A percentile compares a stretch with the other conserved stretches of the same genome.
phyloP scores from a whole-genome alignment of 2,888 invertebrate genomes.

The Oscheius sp. region DNA sequence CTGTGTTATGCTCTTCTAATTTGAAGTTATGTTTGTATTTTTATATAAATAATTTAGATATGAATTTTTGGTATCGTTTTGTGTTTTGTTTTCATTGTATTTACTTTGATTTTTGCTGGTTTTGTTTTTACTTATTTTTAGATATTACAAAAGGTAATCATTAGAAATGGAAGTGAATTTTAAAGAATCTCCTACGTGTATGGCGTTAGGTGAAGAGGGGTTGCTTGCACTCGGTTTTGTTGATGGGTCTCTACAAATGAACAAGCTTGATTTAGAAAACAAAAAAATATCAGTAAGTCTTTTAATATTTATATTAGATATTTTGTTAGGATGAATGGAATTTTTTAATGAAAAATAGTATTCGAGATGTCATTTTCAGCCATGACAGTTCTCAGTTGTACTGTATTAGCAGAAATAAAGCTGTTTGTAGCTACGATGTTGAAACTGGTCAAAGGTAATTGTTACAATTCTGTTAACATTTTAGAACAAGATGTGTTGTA shows the following conservation, averaged over 20 bases:
- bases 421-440: slow-evolving; percentile 56
- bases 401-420: slow-evolving; percentile 47
- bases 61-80: neutral
- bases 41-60: neutral
- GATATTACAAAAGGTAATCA: too few relatives aligned
- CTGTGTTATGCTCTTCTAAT: neutral
- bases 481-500: slow-evolving; percentile 39
- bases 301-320: too few relatives aligned
- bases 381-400: slow-evolving; percentile 32
- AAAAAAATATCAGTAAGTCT: slow-evolving; percentile 16
- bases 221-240: slow-evolving; percentile 39
- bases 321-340: slow-evolving; percentile 38
- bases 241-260: slow-evolving; percentile 40
- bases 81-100: neutral
- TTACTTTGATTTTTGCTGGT: too few relatives aligned
- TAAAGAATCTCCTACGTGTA: slow-evolving; percentile 36
- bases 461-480: neutral
- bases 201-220: slow-evolving; percentile 27
- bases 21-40: neutral
- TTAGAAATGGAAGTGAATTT: slow-evolving; percentile 25
- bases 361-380: slow-evolving; percentile 40
- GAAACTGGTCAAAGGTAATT: slow-evolving; percentile 55
- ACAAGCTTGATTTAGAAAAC: slow-evolving; percentile 27
- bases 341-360: slow-evolving; percentile 39
- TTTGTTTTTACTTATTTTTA: neutral